Base-by-base conservation (phyloP, 2,797 vertebrate species). In the Percopsis omiscomaycus region DNA sequence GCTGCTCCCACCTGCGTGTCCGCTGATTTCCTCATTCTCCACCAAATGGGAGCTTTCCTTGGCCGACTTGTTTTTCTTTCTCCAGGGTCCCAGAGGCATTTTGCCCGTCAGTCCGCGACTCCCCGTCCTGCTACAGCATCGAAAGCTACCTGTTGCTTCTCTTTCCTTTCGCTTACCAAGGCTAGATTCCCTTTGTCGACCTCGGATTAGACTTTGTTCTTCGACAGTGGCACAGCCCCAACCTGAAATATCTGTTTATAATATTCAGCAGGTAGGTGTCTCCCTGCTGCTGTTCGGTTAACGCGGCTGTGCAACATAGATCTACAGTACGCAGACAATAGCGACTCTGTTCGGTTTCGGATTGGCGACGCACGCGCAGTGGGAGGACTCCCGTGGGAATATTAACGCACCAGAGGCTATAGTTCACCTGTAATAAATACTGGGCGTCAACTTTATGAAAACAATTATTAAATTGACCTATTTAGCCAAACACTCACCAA, bases 31-130 rank as follows among this genome's bases (percentile, higher is more conserved):
- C 72, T 96, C 95, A 61, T 94, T 93, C 0, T 95, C 95, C 89
- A 96, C 93, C 84, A 96, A 78, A 22, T 85, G 84, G 11, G 75
- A 85, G 32, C 75, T 87, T 74, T 96, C 96, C 83, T 83, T 93
- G 63, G 87, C 91, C 71, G 88, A 78, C 78, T 89, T 92, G 80
- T 82, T 90, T 79, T 93, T 94, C 80, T 86, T 88, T 73, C 85
- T 89, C 82, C 92, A 92, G 5, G 96, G 91, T 75, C 94, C 93
- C 88, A 96, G 73, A 59, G 94, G 95, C 97, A 98, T 98, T 75
- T 78, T 92, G 46, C 48, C 48, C 28, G 30, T 49, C 27, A 37
- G 46, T 57, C 30, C 12, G 32, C 15, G 15, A 56, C 51, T 37
- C 32, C 37, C 11, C 12, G 75, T 75, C 65, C 74, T 60, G 75